These are phyloP conservation scores for Mesoclemmys tuberculata DNA, from an alignment of 2,113 vertebrate genomes.

Conservation along the genomic window DNA sequence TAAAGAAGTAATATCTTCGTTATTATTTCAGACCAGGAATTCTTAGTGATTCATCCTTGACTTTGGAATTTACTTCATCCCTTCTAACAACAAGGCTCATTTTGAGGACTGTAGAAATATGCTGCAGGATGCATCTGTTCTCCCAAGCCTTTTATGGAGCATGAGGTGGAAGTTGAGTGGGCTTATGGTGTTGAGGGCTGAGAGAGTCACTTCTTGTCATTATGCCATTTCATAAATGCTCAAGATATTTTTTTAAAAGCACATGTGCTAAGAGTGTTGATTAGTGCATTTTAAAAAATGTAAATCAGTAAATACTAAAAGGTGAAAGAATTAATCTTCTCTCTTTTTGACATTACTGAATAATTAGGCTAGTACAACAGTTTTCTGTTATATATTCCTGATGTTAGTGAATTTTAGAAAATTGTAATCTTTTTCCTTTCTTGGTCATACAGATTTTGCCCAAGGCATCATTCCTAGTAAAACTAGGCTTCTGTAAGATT, in stretches of 20 bases:
- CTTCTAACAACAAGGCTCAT: neutral
- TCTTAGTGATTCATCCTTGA: neutral
- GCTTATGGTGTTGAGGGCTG: neutral
- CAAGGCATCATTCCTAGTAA: neutral
- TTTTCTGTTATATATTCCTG: neutral
- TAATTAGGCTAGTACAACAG: neutral
- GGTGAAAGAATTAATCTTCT: neutral
- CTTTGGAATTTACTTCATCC: neutral
- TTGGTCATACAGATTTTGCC: neutral
- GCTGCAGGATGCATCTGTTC: neutral
- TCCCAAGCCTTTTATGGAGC: neutral
- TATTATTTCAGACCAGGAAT: neutral
- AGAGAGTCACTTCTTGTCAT: neutral
- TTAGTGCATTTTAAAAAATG: neutral
- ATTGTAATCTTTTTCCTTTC: neutral
- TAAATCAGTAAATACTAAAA: neutral
- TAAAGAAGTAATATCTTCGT: neutral
- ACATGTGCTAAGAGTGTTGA: neutral
- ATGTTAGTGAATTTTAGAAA: neutral
- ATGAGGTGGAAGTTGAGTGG: neutral
- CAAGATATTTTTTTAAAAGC: neutral
- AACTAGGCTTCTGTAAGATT: neutral
- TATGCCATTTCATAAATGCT: neutral
- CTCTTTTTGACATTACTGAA: neutral
- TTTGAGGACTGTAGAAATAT: neutral